Conservation (phyloP, 2,113 vertebrate species). For the Bujurquina vittata region DNA sequence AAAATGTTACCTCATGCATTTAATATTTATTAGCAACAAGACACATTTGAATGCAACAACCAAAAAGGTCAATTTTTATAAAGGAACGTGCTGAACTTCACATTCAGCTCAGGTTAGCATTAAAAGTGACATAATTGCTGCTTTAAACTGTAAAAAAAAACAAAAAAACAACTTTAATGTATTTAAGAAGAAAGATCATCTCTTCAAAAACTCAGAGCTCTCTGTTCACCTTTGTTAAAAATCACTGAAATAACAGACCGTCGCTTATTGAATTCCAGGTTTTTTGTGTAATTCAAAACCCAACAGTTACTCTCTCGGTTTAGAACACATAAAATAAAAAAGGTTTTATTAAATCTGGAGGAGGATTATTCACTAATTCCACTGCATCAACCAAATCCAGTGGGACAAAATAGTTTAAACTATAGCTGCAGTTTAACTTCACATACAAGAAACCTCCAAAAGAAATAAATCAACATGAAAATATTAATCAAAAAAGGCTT, state of each 20-base stretch:
- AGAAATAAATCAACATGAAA: background rate
- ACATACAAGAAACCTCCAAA: background rate
- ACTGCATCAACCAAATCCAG: background rate
- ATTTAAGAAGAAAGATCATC: background rate
- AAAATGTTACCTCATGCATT: background rate
- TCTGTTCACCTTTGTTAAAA: background rate
- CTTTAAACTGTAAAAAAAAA: too few relatives aligned
- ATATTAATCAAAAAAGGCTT: background rate
- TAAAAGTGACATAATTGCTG: background rate
- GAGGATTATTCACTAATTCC: background rate
- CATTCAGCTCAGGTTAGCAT: background rate
- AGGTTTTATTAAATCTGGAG: background rate
- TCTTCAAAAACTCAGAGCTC: background rate
- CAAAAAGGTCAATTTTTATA: too few relatives aligned
- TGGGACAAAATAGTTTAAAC: too few relatives aligned
- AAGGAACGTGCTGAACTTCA: background rate
- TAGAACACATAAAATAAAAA: background rate
- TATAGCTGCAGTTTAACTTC: background rate
- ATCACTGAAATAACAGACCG: background rate
- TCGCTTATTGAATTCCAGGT: background rate
- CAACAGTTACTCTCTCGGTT: background rate
- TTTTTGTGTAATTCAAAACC: background rate
- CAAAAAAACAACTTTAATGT: too few relatives aligned
- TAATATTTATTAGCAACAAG: background rate
- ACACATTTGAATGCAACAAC: too few relatives aligned